These are phyloP conservation scores for Conger conger DNA, from an alignment of 2,113 vertebrate species.

Conservation along the genomic window DNA sequence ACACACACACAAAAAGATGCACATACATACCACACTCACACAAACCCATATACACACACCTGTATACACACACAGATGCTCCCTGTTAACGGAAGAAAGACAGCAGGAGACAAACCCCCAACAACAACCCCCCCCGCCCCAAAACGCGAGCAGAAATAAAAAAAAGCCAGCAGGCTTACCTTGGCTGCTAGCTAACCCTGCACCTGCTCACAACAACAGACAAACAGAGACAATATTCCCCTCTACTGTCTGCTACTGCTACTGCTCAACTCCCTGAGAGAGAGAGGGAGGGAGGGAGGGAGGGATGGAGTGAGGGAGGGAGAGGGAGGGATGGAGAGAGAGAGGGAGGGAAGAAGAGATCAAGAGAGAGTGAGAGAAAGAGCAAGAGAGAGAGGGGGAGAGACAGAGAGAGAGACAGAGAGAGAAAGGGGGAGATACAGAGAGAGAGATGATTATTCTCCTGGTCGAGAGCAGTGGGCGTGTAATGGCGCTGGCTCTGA, in stretches of 20 bases:
- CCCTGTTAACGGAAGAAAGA: neutral
- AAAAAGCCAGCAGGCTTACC: conserved; percentile 21
- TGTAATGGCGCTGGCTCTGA: conserved; percentile 57
- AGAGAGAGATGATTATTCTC: conserved; percentile 10
- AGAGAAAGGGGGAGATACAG: neutral
- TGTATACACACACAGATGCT: neutral
- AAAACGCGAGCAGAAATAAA: neutral
- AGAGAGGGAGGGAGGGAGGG: neutral
- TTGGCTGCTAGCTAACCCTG: conserved; percentile 12
- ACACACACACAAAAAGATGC: neutral
- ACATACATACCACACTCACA: neutral
- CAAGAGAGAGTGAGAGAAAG: neutral
- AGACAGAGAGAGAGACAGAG: conserved; percentile 8
- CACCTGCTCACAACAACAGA: conserved; percentile 9
- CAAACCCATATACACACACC: neutral
- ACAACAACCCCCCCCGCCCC: neutral
- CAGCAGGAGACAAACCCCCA: neutral
- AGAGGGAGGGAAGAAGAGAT: neutral
- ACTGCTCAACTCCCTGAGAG: neutral
- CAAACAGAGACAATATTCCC: neutral
- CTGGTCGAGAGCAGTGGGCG: conserved; percentile 39
- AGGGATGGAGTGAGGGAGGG: neutral
- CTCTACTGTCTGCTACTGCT: neutral
- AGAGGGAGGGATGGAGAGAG: no score
- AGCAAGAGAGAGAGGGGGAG: neutral